phyloP scores from a whole-genome alignment of 1,140 invertebrate species.

The Drosophila lowei region DNA sequence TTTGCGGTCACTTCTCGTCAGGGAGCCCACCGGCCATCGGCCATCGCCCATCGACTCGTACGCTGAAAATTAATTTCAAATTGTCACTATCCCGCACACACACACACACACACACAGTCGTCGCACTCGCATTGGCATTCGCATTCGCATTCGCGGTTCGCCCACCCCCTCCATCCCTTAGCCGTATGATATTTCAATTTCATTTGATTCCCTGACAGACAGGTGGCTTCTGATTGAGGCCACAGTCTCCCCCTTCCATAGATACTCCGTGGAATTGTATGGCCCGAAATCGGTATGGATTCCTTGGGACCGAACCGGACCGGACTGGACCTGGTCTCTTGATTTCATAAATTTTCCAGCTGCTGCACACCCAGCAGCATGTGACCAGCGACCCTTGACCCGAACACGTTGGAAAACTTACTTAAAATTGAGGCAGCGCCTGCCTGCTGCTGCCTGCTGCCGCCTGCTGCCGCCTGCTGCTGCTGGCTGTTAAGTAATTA shows the following conservation, averaged over 20 bases:
- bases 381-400: too few relatives aligned
- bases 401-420: conserved; percentile 2
- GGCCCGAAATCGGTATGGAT: too few relatives aligned
- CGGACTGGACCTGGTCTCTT: background rate
- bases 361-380: too few relatives aligned
- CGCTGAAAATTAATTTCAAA: conserved; percentile 56
- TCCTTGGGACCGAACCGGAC: too few relatives aligned
- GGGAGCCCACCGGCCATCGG: background rate
- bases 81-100: conserved; percentile 35
- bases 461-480: background rate
- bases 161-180: background rate
- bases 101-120: conserved; percentile 3
- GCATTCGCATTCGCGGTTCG: too few relatives aligned
- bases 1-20: conserved; percentile 56
- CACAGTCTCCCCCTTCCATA: background rate
- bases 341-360: conserved; percentile 48
- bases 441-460: too few relatives aligned
- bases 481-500: conserved; percentile 56
- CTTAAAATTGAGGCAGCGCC: conserved; percentile 1
- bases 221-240: background rate
- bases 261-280: background rate
- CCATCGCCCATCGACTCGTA: background rate
- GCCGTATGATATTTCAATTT: conserved; percentile 55
- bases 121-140: background rate
- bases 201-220: conserved; percentile 42